Percentiles rank a stretch among this genome's conserved stretches.
These are phyloP conservation scores for Aporophyla lueneburgensis DNA, from an alignment of 2,888 invertebrate genomes.

Conservation along the genomic window DNA sequence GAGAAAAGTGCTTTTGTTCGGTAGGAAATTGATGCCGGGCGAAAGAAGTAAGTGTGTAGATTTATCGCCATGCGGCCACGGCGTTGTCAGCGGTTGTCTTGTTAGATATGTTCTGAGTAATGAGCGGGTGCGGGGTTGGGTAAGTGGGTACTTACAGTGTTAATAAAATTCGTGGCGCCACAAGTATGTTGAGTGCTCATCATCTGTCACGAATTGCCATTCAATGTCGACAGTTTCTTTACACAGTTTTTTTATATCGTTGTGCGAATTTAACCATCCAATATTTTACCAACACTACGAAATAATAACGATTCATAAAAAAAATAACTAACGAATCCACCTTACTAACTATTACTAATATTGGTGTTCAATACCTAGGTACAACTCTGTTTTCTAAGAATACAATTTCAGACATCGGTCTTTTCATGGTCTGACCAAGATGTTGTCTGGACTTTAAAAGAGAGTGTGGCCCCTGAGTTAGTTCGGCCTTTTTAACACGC, in stretches of 20 bases:
- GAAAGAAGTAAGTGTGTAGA: conserved; percentile 59
- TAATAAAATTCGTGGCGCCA: neutral
- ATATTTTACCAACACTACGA: neutral
- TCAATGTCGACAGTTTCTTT: neutral
- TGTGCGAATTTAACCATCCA: neutral
- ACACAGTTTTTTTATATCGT: neutral
- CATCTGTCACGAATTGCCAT: neutral
- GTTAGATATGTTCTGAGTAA: conserved; percentile 11
- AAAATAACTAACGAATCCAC: neutral
- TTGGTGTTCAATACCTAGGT: too few species aligned
- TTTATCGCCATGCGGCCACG: conserved; percentile 55
- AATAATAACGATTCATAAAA: neutral
- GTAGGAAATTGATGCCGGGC: conserved; percentile 62
- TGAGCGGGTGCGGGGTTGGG: conserved; percentile 8
- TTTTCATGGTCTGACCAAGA: too few species aligned
- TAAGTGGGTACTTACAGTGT: neutral
- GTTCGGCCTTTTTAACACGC: too few species aligned
- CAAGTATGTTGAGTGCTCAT: neutral
- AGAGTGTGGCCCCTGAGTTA: too few species aligned
- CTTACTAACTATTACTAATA: neutral
- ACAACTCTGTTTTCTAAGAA: too few species aligned
- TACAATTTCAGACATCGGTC: too few species aligned
- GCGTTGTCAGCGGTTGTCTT: conserved; percentile 60
- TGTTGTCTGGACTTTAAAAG: too few species aligned
- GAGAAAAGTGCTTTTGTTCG: conserved; percentile 62